Percentiles rank a stretch among this genome's conserved stretches.
These are phyloP conservation scores for Eupithecia pulchellata DNA, from an alignment of 2,888 invertebrate species.

Conservation along the genomic window DNA sequence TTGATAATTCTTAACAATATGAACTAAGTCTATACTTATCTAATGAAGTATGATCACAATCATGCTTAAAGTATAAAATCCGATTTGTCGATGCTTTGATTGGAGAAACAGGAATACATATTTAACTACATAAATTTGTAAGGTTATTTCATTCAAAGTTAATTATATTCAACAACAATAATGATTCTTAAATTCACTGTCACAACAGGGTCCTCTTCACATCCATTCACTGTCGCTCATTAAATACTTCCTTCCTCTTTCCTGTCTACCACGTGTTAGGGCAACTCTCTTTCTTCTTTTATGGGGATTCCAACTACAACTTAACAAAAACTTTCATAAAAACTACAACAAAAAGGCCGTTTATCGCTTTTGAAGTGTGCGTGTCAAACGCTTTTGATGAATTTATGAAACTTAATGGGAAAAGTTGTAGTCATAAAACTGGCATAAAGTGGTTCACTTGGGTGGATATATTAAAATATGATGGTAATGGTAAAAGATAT, in stretches of 20 bases:
- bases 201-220: conserved; percentile 23
- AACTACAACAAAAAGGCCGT: conserved; percentile 8
- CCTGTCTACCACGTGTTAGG: conserved; percentile 64
- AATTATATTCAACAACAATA: background rate
- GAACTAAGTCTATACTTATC: no score
- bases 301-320: conserved; percentile 51
- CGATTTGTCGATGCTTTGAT: no score
- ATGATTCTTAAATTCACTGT: background rate
- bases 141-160: background rate
- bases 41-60: no score
- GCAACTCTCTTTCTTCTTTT: conserved; percentile 47
- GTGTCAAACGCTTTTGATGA: conserved; percentile 28
- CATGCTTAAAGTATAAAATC: no score
- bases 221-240: conserved; percentile 57
- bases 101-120: background rate
- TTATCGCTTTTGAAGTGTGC: conserved; percentile 22
- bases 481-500: background rate
- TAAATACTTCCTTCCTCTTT: conserved; percentile 73
- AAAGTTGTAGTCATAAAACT: conserved; percentile 3
- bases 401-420: conserved; percentile 9
- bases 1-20: no score
- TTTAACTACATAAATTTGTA: background rate
- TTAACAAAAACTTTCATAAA: conserved; percentile 17
- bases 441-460: background rate
- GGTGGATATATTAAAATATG: conserved; percentile 5